Conservation (phyloP, 2,888 invertebrate species). For the Ornithoptera alexandrae region DNA sequence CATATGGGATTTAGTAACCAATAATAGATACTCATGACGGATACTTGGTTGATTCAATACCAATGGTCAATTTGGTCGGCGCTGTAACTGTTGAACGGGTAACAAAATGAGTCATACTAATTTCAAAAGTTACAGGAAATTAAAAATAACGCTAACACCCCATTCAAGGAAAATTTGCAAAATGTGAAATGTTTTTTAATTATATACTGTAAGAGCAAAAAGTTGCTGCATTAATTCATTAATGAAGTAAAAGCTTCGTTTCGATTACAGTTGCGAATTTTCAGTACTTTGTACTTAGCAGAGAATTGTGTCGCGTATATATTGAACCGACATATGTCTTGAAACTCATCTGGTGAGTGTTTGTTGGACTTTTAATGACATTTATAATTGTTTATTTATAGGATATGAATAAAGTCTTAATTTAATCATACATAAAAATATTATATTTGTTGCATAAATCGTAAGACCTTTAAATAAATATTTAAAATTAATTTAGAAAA, state of each 20-base stretch:
- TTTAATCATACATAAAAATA: background rate
- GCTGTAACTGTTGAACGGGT: too few species aligned
- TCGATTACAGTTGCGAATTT: background rate
- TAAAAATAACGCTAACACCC: too few species aligned
- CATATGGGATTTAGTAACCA: too few species aligned
- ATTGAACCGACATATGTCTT: background rate
- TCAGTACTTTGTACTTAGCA: background rate
- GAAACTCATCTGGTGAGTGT: slow-evolving; percentile 9
- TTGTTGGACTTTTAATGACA: background rate
- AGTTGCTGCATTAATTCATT: background rate
- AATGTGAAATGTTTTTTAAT: too few species aligned
- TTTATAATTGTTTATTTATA: background rate
- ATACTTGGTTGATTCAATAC: too few species aligned
- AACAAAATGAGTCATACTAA: too few species aligned
- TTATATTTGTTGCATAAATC: background rate
- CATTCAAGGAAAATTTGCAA: too few species aligned
- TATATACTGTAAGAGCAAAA: background rate
- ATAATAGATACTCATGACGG: too few species aligned
- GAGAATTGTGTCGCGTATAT: background rate
- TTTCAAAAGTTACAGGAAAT: too few species aligned
- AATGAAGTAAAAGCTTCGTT: background rate
- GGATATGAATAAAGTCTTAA: background rate
- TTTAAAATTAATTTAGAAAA: too few species aligned
- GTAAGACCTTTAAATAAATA: too few species aligned
- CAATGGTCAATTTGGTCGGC: too few species aligned